A percentile compares a stretch with the other conserved stretches of the same genome.
phyloP scores from a whole-genome alignment of 2,797 vertebrate species.

The Sebastes variabilis region DNA sequence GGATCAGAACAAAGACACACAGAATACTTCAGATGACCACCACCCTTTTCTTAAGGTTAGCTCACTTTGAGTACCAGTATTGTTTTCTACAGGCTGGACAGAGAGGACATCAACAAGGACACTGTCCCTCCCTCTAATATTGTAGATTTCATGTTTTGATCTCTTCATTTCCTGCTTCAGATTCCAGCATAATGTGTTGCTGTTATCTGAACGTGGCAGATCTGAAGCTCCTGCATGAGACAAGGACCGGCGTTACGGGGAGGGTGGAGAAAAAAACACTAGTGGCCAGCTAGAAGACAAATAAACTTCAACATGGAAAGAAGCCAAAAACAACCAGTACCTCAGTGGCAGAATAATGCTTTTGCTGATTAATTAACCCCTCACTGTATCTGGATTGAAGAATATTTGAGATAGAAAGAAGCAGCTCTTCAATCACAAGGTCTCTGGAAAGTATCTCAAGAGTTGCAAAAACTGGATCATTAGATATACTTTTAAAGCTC shows the following conservation, averaged over 20 bases:
- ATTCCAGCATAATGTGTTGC: background rate
- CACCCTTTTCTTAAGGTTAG: background rate
- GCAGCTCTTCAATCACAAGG: background rate
- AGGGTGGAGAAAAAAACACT: background rate
- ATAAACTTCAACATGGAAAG: background rate
- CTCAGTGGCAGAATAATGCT: background rate
- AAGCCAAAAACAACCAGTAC: background rate
- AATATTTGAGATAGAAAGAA: background rate
- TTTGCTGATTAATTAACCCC: background rate
- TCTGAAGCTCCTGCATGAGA: background rate
- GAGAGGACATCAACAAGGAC: background rate
- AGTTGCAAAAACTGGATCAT: background rate
- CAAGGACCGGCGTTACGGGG: background rate
- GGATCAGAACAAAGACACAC: background rate
- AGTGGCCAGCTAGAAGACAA: background rate
- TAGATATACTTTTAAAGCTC: background rate
- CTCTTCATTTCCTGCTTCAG: conserved; percentile 48
- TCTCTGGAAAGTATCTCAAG: background rate
- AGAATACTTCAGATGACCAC: background rate
- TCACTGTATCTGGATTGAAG: background rate
- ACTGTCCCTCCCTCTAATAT: background rate
- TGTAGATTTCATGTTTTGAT: background rate
- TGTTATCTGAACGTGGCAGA: conserved; percentile 29
- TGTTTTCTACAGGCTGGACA: background rate
- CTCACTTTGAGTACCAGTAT: background rate